Evolutionary conservation across 2,797 vertebrate genomes (phyloP).

Genomic region (Sebastes steindachneri): DNA sequence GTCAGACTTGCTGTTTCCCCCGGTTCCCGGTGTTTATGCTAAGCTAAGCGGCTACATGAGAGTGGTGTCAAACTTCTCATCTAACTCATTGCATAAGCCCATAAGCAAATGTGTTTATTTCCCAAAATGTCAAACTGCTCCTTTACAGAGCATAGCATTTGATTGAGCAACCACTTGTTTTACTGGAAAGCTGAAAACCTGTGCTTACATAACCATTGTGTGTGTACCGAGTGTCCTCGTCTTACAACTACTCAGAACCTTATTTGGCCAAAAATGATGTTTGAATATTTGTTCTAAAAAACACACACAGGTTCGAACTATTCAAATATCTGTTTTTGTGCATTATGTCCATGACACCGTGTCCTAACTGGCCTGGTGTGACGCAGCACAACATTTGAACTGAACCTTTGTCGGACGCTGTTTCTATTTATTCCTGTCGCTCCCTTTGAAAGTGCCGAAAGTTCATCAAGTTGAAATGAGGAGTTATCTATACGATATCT

Average conservation of each 20-base stretch:
- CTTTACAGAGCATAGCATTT: neutral
- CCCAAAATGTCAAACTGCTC: neutral
- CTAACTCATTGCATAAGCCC: neutral
- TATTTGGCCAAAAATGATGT: neutral
- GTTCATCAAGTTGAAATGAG: too few species aligned
- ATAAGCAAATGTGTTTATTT: neutral
- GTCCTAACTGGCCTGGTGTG: too few species aligned
- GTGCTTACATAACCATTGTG: neutral
- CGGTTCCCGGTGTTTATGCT: neutral
- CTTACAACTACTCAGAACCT: neutral
- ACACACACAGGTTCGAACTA: too few species aligned
- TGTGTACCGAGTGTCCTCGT: neutral
- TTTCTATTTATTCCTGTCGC: too few species aligned
- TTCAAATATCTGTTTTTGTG: too few species aligned
- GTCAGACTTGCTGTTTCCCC: neutral
- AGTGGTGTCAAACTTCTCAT: neutral
- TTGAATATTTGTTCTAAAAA: too few species aligned
- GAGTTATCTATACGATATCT: too few species aligned
- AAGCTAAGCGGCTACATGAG: neutral
- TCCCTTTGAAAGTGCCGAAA: too few species aligned
- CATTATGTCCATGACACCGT: too few species aligned
- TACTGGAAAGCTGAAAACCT: neutral
- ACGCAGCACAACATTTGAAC: too few species aligned
- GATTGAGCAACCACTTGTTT: neutral
- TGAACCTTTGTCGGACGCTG: too few species aligned